Evolutionary conservation across 2,797 vertebrate species (phyloP), one percentile per base, ranked within the genome.

Genomic region (Pygocentrus nattereri): DNA sequence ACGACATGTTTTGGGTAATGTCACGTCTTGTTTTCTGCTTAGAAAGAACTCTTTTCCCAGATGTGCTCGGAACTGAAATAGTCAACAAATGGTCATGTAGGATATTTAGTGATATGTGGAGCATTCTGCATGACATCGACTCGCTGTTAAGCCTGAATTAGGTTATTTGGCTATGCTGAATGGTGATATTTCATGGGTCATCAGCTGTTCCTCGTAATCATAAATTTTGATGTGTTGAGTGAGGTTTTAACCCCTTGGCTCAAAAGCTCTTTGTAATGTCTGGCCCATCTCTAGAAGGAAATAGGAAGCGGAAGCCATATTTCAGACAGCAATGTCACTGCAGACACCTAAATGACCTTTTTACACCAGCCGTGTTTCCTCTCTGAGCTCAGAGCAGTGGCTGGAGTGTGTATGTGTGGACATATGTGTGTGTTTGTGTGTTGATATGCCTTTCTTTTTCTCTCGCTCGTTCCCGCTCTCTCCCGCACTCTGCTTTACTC

Each of bases 241-340:
- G 27, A 49, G 18, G 16, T 58, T 19, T 13, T 27, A 54, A 47
- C 27, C 10, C 2, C 15, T 75, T n/a, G 19, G 31, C 58, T 34
- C 19, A 18, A 69, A 31, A 80, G 23, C 59, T 38, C 59, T 54
- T 82, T 59, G 49, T 74, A 79, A 56, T 30, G 77, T 67, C 73
- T 69, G 23, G 25, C 61, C 8, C 76, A 65, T 27, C 59, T 77
- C 41, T 56, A 50, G 47, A 72, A 62, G 80, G 65, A 84, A 86
- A 81, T 71, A 80, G 65, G 80, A 68, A 76, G 27, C 74, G 83
- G 80, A 85, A 85, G 67, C 76, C 23, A 54, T 69, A 67, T 82
- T 76, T 82, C 52, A 85, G 81, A 85, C 81, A 12, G 44, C 64
- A 81, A 81, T 83, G 81, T 87, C 79, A 79, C 56, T 50, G 64